A percentile compares a stretch with the other conserved stretches of the same genome.
These are phyloP conservation scores for Saccostrea glomerata DNA, from an alignment of 1,140 invertebrate genomes.

Conservation along the genomic window DNA sequence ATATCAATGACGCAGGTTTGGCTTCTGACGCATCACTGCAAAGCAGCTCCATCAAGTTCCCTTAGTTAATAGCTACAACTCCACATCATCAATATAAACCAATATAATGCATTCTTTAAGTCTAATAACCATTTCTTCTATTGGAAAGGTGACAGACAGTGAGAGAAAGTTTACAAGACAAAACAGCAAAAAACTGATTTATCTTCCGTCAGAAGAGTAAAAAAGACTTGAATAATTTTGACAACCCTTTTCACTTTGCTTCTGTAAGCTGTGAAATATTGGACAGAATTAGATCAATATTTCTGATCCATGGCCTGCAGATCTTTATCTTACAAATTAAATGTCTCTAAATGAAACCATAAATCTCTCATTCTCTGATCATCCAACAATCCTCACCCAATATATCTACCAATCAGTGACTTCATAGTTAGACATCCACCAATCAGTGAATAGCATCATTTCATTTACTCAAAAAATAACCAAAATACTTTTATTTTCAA, in stretches of 20 bases:
- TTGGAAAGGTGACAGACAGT: slow-evolving; percentile 1
- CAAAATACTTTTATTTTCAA: not conserved
- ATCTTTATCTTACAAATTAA: not conserved
- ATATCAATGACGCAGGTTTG: not conserved
- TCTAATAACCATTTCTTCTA: not conserved
- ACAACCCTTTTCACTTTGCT: not conserved
- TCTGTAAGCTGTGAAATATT: not conserved
- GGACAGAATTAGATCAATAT: not conserved
- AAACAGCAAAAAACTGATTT: slow-evolving; percentile 11
- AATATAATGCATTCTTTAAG: no score
- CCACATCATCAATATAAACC: no score
- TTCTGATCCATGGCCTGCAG: not conserved
- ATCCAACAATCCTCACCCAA: not conserved
- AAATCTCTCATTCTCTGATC: not conserved
- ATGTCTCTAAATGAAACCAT: not conserved
- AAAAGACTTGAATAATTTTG: not conserved
- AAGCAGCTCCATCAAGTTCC: no score
- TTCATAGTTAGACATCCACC: not conserved
- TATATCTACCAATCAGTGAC: not conserved
- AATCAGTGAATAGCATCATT: not conserved
- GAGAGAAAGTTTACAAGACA: not conserved
- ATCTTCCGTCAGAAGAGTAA: not conserved
- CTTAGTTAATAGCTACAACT: no score
- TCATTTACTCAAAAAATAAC: not conserved
- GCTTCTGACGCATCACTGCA: no score